Base-by-base conservation (phyloP, 2,113 vertebrate species). In the Prionailurus viverrinus region DNA sequence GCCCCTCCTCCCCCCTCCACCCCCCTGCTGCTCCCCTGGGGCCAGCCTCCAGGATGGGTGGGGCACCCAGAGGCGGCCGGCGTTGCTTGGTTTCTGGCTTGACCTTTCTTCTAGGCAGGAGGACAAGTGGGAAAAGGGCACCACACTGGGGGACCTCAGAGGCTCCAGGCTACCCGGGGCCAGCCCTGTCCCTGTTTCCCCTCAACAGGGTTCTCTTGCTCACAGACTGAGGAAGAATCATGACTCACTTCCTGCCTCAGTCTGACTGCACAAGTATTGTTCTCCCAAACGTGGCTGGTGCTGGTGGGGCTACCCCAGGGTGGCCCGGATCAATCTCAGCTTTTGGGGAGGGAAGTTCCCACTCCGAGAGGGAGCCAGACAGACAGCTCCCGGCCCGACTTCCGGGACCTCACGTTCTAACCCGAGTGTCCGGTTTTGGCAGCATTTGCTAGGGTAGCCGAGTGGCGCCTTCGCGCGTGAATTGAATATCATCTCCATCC, bases 161-260 rank as follows among this genome's bases (percentile, higher is more conserved):
- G 58, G 21, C 58, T 61, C 58, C 58, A 53, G 61, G 48, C 51
- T 48, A 91, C 92, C 79, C 66, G 89, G 94, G 92, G 86, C 93
- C 68, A 86, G 80, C 93, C 93, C 95, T 61, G 89, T 92, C 86
- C 93, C 73, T 31, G 5, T 81, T 97, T 97, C 95, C 97, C 96
- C 76, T 94, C 96, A 90, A 15, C 51, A 48, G 68, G 81, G 76
- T 83, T 92, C 91, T 95, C 94, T 97, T 95, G 95, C 94, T 96
- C 96, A 95, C 14, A 94, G 83, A 61, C 79, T 14, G 39, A 96
- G 96, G 93, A 96, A 96, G 84, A 89, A 18, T 79, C 7, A 23
- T 98, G 97, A 98, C 94, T 98, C 97, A 98, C 95, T 98, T 98
- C 98, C 98, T 96, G 97, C 51, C 89, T 81, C 89, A 33, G 69